phyloP scores from a whole-genome alignment of 2,113 vertebrate species.

The Chionomys nivalis region DNA sequence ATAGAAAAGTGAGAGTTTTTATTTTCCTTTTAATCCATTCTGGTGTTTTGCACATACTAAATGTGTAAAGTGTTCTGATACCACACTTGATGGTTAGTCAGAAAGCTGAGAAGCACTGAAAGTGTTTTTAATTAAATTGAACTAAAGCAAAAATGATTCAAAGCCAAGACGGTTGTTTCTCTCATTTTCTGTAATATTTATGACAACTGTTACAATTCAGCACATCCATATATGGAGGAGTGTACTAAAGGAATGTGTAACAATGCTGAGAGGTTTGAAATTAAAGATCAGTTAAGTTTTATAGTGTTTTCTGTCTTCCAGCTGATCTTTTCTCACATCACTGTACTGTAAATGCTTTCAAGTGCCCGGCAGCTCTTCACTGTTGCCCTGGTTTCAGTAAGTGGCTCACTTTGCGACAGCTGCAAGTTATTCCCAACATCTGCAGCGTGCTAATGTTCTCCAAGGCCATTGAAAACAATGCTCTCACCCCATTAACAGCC shows the following conservation, averaged over 20 bases:
- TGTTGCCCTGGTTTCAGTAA: constrained; percentile 50
- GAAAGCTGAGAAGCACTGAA: not conserved
- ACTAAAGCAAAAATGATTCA: constrained; percentile 26
- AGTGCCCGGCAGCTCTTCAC: not conserved
- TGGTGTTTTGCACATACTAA: not conserved
- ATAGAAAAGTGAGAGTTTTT: constrained; percentile 1
- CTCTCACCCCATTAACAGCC: constrained; percentile 51
- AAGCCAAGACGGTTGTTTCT: constrained; percentile 3
- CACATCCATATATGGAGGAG: not conserved
- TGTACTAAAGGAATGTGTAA: not conserved
- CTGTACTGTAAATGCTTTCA: constrained; percentile 27
- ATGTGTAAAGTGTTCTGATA: constrained; percentile 19
- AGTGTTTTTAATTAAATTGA: constrained; percentile 42
- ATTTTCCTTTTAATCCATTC: not conserved
- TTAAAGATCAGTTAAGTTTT: not conserved
- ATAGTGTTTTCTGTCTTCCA: not conserved
- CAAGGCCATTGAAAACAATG: constrained; percentile 55
- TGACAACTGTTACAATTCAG: not conserved
- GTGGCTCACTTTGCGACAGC: constrained; percentile 40
- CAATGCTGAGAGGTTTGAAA: not conserved
- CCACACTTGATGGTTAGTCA: not conserved
- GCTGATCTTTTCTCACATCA: not conserved
- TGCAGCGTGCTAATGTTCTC: constrained; percentile 19
- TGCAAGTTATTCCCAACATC: constrained; percentile 58
- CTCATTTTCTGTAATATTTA: not conserved